Percentiles rank a stretch among this genome's conserved stretches.
Conservation (phyloP, 2,113 vertebrate genomes). For the Hoplias malabaricus region DNA sequence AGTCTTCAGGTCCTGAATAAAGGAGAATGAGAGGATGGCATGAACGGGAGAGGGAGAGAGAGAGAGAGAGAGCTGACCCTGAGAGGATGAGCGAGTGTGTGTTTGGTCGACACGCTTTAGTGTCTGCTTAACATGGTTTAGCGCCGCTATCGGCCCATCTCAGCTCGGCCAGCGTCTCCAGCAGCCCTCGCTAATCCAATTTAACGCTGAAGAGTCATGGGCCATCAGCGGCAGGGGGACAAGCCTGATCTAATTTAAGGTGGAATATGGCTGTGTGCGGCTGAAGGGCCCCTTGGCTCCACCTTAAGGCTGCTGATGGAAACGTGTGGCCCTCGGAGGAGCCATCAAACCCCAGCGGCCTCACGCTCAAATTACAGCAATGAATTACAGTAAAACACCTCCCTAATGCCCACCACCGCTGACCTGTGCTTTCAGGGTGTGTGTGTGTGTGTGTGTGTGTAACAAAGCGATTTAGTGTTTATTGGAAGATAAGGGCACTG, state of each 20-base stretch:
- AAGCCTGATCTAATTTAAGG: conserved; percentile 92
- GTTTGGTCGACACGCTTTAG: conserved; percentile 56
- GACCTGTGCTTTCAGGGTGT: conserved; percentile 29
- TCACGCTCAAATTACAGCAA: conserved; percentile 43
- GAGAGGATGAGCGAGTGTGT: conserved; percentile 41
- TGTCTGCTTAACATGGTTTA: conserved; percentile 70
- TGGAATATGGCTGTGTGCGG: conserved; percentile 93
- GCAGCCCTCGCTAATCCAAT: conserved; percentile 81
- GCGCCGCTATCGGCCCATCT: conserved; percentile 57
- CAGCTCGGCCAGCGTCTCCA: conserved; percentile 69
- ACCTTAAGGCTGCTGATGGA: conserved; percentile 20
- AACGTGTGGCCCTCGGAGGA: background rate
- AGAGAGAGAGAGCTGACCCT: conserved; percentile 9
- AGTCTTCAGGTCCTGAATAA: background rate
- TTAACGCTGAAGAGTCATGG: conserved; percentile 92
- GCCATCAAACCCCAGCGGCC: background rate
- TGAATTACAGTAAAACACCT: conserved; percentile 44
- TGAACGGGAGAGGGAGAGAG: background rate
- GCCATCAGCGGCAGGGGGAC: conserved; percentile 88
- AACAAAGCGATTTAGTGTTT: conserved; percentile 42
- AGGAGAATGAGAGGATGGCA: background rate
- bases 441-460: conserved; percentile 34
- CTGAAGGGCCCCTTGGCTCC: conserved; percentile 49
- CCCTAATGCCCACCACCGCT: background rate
- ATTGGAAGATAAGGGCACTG: conserved; percentile 35